Percentiles rank a stretch among this genome's conserved stretches.
Evolutionary conservation across 2,113 vertebrate genomes (phyloP).

Genomic region (Callocephalon fimbriatum): DNA sequence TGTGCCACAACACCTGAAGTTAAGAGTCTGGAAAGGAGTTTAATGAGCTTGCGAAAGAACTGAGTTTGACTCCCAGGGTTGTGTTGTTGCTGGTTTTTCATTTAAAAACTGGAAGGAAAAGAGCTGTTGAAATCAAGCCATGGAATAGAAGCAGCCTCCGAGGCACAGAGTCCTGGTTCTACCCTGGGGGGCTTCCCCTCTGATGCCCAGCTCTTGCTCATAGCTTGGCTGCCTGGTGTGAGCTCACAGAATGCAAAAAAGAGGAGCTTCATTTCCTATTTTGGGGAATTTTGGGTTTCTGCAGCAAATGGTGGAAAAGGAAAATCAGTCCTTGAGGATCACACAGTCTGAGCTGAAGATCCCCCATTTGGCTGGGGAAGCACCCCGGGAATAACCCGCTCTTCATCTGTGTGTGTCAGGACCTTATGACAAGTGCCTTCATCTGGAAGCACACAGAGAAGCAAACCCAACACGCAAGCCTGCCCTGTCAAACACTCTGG

Average conservation of each 20-base stretch:
- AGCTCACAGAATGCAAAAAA: neutral
- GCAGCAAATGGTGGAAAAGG: neutral
- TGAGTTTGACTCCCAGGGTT: accelerated
- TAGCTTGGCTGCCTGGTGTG: neutral
- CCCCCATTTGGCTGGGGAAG: neutral
- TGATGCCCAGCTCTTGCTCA: neutral
- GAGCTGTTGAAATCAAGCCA: neutral
- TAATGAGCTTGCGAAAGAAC: neutral
- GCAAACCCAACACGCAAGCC: neutral
- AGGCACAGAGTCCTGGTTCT: neutral
- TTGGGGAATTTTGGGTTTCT: neutral
- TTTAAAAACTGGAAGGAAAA: neutral
- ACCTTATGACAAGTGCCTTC: neutral
- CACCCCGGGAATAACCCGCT: neutral
- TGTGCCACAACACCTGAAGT: too few species aligned
- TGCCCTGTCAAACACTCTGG: neutral
- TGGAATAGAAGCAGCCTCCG: neutral
- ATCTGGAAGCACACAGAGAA: neutral
- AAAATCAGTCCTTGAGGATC: neutral
- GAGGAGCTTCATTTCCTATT: too few species aligned
- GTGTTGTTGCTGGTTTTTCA: neutral
- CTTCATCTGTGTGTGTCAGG: accelerated
- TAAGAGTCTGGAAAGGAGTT: neutral
- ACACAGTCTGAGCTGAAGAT: neutral
- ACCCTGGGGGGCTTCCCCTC: neutral